Evolutionary conservation across 2,888 invertebrate species (phyloP).

Genomic region (Drosophila borborema): DNA sequence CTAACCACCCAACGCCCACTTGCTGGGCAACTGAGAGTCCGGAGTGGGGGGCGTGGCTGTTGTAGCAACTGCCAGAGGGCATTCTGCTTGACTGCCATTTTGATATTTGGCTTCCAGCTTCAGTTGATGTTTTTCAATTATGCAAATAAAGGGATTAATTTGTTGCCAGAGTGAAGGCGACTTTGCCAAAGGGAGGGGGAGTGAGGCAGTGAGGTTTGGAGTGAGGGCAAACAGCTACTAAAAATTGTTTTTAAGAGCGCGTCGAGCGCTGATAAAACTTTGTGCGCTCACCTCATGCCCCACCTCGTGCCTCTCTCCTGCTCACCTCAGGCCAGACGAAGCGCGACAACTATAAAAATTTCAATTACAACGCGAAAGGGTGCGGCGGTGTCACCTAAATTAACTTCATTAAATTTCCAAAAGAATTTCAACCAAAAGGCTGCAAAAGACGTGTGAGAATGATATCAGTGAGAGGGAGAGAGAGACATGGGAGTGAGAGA

Average conservation of each 20-base stretch:
- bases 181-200: neutral
- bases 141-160: conserved; percentile 83
- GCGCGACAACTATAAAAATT: conserved; percentile 77
- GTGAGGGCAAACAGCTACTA: conserved; percentile 20
- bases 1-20: neutral
- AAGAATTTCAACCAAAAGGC: conserved; percentile 46
- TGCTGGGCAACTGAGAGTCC: neutral
- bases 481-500: neutral
- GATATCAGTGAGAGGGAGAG: conserved; percentile 5
- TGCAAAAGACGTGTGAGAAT: conserved; percentile 45
- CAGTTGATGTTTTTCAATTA: conserved; percentile 81
- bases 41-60: neutral
- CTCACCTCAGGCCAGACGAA: conserved; percentile 29
- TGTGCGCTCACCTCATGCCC: neutral
- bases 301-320: neutral
- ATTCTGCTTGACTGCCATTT: conserved; percentile 52
- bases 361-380: conserved; percentile 65
- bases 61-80: conserved; percentile 42
- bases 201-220: neutral
- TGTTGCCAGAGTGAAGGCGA: conserved; percentile 54
- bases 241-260: conserved; percentile 75
- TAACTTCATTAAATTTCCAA: conserved; percentile 74
- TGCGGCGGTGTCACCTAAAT: conserved; percentile 41
- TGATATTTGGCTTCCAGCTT: conserved; percentile 70
- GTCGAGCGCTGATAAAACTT: conserved; percentile 66